phyloP scores from a whole-genome alignment of 2,797 vertebrate species.

The Leuciscus waleckii region DNA sequence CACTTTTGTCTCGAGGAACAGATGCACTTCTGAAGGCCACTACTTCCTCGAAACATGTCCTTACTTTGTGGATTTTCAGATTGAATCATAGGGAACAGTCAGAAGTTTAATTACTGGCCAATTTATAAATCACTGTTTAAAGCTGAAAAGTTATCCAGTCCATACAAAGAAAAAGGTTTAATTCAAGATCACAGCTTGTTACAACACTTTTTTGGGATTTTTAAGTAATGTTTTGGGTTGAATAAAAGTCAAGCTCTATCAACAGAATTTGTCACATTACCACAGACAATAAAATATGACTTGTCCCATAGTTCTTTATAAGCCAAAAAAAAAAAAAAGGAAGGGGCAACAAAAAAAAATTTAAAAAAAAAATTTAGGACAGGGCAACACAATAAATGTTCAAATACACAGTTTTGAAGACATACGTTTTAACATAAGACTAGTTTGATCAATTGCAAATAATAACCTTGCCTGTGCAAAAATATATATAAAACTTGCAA shows the following conservation, averaged over 20 bases:
- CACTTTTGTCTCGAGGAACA: conserved; percentile 84
- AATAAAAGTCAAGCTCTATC: conserved; percentile 3
- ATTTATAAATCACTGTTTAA: neutral
- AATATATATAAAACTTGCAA: neutral
- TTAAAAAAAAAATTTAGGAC: neutral
- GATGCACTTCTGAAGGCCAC: conserved; percentile 78
- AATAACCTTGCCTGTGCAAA: neutral
- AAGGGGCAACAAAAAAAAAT: neutral
- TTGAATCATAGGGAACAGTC: neutral
- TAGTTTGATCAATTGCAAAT: neutral
- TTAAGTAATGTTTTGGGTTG: neutral
- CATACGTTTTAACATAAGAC: neutral
- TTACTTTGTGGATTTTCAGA: neutral
- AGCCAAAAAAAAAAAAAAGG: neutral
- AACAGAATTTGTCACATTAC: neutral
- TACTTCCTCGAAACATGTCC: conserved; percentile 54
- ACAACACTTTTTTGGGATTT: neutral
- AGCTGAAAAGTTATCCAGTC: neutral
- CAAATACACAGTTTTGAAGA: neutral
- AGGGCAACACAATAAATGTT: neutral
- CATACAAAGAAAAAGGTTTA: neutral
- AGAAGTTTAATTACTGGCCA: neutral
- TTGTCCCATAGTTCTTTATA: neutral
- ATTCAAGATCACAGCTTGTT: neutral
- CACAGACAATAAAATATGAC: neutral